Evolutionary conservation across 2,888 invertebrate genomes (phyloP).

Genomic region (Philopedon plagiatum): DNA sequence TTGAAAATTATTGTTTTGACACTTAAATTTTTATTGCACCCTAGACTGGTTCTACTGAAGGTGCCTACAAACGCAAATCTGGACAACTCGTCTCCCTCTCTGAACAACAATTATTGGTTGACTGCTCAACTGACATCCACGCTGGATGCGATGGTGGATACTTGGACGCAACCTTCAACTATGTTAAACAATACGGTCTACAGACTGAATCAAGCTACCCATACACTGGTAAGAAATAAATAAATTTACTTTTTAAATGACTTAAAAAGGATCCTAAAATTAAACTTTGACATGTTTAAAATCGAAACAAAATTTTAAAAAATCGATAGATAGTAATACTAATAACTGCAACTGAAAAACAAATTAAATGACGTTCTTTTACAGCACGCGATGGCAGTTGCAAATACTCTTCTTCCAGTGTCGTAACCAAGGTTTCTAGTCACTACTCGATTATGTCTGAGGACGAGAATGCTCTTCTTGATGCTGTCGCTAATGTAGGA

Average conservation of each 20-base stretch:
- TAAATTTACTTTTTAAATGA: not conserved
- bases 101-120: conserved; percentile 55
- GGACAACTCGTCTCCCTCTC: conserved; percentile 50
- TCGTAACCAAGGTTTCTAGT: conserved; percentile 27
- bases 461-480: conserved; percentile 34
- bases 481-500: conserved; percentile 32
- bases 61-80: conserved; percentile 45
- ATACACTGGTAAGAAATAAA: conserved; percentile 46
- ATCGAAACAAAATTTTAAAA: too few relatives aligned
- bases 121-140: conserved; percentile 48
- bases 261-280: too few relatives aligned
- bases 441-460: conserved; percentile 5
- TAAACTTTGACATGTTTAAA: too few relatives aligned
- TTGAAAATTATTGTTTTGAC: too few relatives aligned
- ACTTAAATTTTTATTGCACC: not conserved
- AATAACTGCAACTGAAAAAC: too few relatives aligned
- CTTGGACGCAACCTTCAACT: conserved; percentile 47
- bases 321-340: too few relatives aligned
- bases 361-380: not conserved
- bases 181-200: conserved; percentile 53
- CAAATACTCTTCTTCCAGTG: conserved; percentile 22
- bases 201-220: conserved; percentile 53
- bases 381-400: conserved; percentile 16
- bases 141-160: conserved; percentile 53
- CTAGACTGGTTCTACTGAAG: conserved; percentile 53